These are phyloP conservation scores for Stylophora pistillata DNA, from an alignment of 64 coral and sea anemone genomes.

Conservation along the genomic window DNA sequence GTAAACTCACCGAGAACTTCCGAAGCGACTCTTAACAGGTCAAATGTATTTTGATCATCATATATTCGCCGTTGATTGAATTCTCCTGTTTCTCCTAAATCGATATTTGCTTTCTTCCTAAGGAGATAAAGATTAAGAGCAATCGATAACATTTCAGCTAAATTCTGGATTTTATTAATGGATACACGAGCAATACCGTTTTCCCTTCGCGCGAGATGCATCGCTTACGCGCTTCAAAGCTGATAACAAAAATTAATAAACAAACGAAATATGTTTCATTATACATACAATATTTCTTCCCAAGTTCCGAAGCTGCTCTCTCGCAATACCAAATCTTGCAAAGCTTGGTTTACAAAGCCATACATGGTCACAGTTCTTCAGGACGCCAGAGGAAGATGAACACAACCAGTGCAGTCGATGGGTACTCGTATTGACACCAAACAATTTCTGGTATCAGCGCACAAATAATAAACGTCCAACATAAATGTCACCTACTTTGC, in stretches of 20 bases:
- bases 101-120: slow-evolving; percentile 87
- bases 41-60: slow-evolving; percentile 90
- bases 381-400: not conserved
- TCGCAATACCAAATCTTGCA: slow-evolving; percentile 86
- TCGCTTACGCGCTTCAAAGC: not conserved
- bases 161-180: not conserved
- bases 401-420: not conserved
- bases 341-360: slow-evolving; percentile 91
- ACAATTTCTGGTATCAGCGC: not conserved
- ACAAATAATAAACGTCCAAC: not conserved
- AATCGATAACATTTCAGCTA: not conserved
- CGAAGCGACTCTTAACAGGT: slow-evolving; percentile 73
- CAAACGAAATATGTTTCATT: not conserved
- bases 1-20: slow-evolving; percentile 74
- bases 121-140: not conserved
- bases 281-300: slow-evolving; percentile 90
- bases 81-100: slow-evolving; percentile 76
- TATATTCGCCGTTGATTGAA: slow-evolving; percentile 96
- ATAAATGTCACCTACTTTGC: not conserved
- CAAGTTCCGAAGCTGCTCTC: slow-evolving; percentile 83
- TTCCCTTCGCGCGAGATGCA: not conserved
- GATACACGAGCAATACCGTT: not conserved
- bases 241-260: not conserved
- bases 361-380: slow-evolving; percentile 55
- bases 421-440: not conserved